phyloP scores from a whole-genome alignment of 2,888 invertebrate genomes.

The Chalcosyrphus nemorum region DNA sequence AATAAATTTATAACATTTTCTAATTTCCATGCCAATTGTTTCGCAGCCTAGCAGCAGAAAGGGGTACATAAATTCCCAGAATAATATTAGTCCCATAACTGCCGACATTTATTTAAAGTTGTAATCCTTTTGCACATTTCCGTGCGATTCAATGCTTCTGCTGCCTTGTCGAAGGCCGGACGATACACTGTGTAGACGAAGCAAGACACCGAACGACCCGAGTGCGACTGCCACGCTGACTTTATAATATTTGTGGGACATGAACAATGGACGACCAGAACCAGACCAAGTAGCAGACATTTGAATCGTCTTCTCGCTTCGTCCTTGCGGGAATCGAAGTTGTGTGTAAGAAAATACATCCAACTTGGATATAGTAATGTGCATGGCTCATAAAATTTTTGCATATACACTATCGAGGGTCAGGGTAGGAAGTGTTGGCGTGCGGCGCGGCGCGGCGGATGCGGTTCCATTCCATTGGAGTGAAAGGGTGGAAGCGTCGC shows the following conservation, averaged over 20 bases:
- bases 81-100: conserved; percentile 60
- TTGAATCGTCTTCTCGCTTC: background rate
- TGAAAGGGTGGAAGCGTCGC: conserved; percentile 6
- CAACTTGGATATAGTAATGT: conserved; percentile 45
- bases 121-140: conserved; percentile 61
- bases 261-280: conserved; percentile 55
- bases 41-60: conserved; percentile 27
- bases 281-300: conserved; percentile 10
- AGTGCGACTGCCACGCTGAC: conserved; percentile 33
- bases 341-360: conserved; percentile 54
- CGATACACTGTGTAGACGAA: conserved; percentile 28
- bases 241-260: conserved; percentile 49
- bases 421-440: too few species aligned
- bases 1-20: conserved; percentile 53
- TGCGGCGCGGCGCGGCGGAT: background rate
- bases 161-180: conserved; percentile 45
- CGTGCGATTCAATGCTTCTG: conserved; percentile 23
- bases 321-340: conserved; percentile 42
- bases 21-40: conserved; percentile 58
- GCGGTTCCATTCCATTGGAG: background rate
- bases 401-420: conserved; percentile 43
- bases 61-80: conserved; percentile 41
- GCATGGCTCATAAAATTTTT: conserved; percentile 59
- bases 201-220: background rate
- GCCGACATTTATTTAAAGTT: conserved; percentile 63